Base-by-base conservation (phyloP, 2,888 invertebrate species). In the Xanthorhoe spadicearia region DNA sequence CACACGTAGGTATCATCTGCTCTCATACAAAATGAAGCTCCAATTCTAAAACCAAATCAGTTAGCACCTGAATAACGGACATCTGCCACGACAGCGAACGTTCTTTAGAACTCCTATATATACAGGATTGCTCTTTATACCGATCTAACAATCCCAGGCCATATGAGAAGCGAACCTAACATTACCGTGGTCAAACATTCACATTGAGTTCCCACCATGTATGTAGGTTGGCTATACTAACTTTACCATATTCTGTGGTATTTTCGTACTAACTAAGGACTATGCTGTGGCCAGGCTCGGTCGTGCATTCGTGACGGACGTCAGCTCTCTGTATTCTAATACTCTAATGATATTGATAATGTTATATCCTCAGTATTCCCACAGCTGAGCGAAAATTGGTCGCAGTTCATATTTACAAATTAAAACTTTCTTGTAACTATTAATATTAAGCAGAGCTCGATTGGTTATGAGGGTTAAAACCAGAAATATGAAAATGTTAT, bases 281-380 rank as follows among this genome's bases (percentile, higher is more conserved):
- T 56, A 17, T 0, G 46, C 60, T 65, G 51, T 35, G 60, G 51
- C 46, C 46, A 55, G 59, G 66, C 61, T 68, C 64, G 56, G 54
- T 66, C 74, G 74, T 72, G 72, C 65, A 56, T 63, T 74, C 76
- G 76, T 76, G 76, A 76, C 76, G 76, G 74, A 70, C 75, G 69
- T 76, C 76, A 75, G 62, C 57, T 60, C 59, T 51, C 63, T 32
- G 62, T 66, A 66, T 69, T 66, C 65, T 63, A 69, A 68, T 68
- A 58, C 68, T 54, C 64, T 68, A 68, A 68, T 68, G 68, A 68
- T 68, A 68, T 68, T 68, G 64, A 64, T 67, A 67, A 67, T 68
- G 68, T 64, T 63, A 67, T 61, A 68, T 61, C 58, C 57, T 58
- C 60, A 61, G 60, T 64, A 56, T 68, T 68, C 68, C 68, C 68